Percentiles rank a stretch among this genome's conserved stretches.
Conservation (phyloP, 2,797 vertebrate genomes). For the Oreochromis mossambicus region DNA sequence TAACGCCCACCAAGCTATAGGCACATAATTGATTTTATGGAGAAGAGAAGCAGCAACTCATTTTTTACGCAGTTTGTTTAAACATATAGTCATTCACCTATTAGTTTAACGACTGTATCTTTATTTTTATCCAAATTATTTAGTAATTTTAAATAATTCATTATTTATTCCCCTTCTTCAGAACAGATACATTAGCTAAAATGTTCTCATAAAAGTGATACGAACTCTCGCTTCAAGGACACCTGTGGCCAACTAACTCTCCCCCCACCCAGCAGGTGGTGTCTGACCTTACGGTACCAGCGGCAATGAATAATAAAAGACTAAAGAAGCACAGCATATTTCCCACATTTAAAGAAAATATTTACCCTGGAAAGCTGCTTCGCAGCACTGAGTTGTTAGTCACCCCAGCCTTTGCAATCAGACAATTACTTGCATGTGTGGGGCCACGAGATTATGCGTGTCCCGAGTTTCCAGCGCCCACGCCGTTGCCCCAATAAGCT, state of each 20-base stretch:
- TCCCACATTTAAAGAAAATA: neutral
- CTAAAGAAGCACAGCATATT: neutral
- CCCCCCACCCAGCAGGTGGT: neutral
- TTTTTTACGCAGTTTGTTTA: neutral
- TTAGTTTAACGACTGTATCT: neutral
- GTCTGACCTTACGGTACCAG: conserved; percentile 5
- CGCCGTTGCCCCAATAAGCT: neutral
- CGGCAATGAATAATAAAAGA: neutral
- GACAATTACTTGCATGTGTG: conserved; percentile 5
- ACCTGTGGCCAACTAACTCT: conserved; percentile 3
- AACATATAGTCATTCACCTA: fast-evolving
- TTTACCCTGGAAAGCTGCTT: neutral
- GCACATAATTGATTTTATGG: neutral
- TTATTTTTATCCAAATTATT: neutral
- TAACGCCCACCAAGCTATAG: neutral
- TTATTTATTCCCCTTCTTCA: neutral
- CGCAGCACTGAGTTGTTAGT: neutral
- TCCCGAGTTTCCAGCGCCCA: neutral
- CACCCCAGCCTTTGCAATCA: neutral
- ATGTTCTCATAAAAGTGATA: conserved; percentile 29
- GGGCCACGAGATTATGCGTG: neutral
- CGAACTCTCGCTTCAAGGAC: conserved; percentile 34
- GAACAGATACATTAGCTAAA: neutral
- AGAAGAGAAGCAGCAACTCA: fast-evolving
- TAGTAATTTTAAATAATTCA: fast-evolving